Evolutionary conservation across 2,888 invertebrate species (phyloP), one percentile per base, ranked within the genome.

Genomic region (Serripes groenlandicus): DNA sequence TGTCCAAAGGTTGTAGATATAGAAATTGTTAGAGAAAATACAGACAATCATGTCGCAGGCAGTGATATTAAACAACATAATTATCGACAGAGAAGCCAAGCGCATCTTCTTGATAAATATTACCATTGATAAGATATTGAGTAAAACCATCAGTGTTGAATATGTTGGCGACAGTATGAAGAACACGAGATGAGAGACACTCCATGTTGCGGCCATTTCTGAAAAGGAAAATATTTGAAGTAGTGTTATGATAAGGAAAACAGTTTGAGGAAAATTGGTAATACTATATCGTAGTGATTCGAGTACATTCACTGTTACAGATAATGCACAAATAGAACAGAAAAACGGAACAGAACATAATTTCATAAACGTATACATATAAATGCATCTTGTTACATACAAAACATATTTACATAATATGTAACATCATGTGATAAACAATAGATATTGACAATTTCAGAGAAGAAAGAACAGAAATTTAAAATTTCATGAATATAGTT

Each of bases 31-130:
- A 15, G 86, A 83, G 15, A 83, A 37, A 28, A 75, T 30, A 54
- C 83, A 82, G 23, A 86, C 86, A 42, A 83, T 78, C 3, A 83
- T 80, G 32, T 86, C 86, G 37, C 86, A 86, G 3, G 54, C 37
- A 49, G 83, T 83, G n/a, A 86, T 83, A 73, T 86, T 83, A n/a
- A 78, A 66, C 9, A 86, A 72, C 9, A 86, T 54, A 5, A 86
- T 54, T 5, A 75, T 11, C 1, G 78, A 75, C 3, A 86, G 58
- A 3, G 78, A 23, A 5, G 79, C 54, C 1, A 86, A 69, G 0
- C 75, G 82, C 68, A 83, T 75, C 32, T 72, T 66, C 18, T 70
- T 49, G 23, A 26, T 35, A 68, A 83, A 83, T 3, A 86, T 66
- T 23, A 54, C 56, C 9, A 83, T 77, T 2, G 80, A 74, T 21